Base-by-base conservation (phyloP, 2,888 invertebrate genomes). In the Drosophila infuscata region DNA sequence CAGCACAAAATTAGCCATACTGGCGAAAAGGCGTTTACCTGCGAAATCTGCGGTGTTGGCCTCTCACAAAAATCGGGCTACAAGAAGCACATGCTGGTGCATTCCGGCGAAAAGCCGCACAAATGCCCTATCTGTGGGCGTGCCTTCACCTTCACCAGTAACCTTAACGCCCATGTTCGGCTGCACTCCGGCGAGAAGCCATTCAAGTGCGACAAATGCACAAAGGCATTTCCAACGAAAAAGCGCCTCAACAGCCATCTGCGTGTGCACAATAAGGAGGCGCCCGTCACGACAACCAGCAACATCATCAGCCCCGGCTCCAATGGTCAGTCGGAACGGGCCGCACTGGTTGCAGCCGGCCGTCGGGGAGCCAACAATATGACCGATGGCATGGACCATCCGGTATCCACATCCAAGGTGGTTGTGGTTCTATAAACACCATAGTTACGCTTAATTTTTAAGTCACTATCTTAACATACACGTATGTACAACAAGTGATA, bases 51-150 rank as follows among this genome's bases (percentile, higher is more conserved):
- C 69, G 93, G 93, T 11, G 92, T 93, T 51, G 93, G 93, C 0
- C 82, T 93, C 65, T 93, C 93, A 0, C 93, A 93, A 69, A 93
- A 93, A 41, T 93, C 93, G 1, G 93, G 93, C 56, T 93, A 92
- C 67, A 93, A 93, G 78, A 93, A 93, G 72, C 93, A 93, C 53
- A 91, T 93, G 93, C 78, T 93, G n/a, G 92, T 91, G 0, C 93
- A 93, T 70, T 92, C 93, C 1, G 93, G 93, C 3, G 92, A 92
- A 73, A 93, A 93, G 56, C 93, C 93, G 2, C 91, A 92, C 69
- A 84, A 84, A 25, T 93, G 93, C 32, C 91, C 85, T 48, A 82
- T 92, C 33, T 93, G 93, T 58, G 87, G 85, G 0, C 91, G 91
- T 25, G 88, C 91, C 53, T 93, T 93, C 52, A 91, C 93, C 3